Percentiles rank a stretch among this genome's conserved stretches.
phyloP scores from a whole-genome alignment of 2,113 vertebrate genomes.

The Astatoreochromis straeleni region DNA sequence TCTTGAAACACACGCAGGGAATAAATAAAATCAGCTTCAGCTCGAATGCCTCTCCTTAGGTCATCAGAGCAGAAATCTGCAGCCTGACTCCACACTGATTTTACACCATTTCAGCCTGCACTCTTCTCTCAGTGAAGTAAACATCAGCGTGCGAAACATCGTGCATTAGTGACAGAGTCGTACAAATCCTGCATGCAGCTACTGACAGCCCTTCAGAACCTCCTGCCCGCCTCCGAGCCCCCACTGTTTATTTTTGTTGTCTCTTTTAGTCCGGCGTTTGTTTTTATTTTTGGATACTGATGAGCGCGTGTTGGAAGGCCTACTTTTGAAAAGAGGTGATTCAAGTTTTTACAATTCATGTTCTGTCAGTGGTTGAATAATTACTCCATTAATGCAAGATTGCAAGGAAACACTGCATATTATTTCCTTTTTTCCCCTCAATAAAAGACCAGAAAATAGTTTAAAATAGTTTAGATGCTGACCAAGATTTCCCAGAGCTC shows the following conservation, averaged over 20 bases:
- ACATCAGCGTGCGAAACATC: neutral
- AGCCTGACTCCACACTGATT: neutral
- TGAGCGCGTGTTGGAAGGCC: neutral
- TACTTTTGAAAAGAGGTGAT: neutral
- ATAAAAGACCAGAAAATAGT: neutral
- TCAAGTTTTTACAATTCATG: neutral
- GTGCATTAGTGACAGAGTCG: neutral
- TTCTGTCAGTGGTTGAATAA: neutral
- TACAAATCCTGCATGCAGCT: neutral
- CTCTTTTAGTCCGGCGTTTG: neutral
- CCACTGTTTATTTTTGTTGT: neutral
- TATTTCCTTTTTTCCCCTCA: neutral
- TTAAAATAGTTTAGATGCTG: neutral
- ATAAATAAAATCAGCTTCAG: conserved; percentile 17
- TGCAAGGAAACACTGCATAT: neutral
- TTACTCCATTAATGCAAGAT: neutral
- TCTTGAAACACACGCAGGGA: neutral
- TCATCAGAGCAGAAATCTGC: conserved; percentile 9
- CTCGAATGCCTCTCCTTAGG: neutral
- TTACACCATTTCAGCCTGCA: neutral
- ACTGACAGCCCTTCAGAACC: neutral
- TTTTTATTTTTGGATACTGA: neutral
- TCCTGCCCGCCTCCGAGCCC: neutral
- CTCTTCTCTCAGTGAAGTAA: neutral
- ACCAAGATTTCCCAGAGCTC: neutral